Evolutionary conservation across 2,888 invertebrate genomes (phyloP).

Genomic region (Apoda limacodes): DNA sequence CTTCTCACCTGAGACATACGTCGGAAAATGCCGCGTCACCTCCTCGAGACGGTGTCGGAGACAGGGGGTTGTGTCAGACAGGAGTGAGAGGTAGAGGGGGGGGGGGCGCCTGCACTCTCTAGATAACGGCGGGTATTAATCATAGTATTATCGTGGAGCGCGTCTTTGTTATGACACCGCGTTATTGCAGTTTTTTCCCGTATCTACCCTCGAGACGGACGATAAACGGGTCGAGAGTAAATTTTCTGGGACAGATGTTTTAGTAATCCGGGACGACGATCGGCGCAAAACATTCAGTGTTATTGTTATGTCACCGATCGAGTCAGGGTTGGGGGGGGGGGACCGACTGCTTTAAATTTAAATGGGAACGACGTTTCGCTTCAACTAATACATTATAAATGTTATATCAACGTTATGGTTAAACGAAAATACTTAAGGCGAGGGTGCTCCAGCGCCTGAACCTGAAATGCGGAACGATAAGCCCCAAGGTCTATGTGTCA

Average conservation of each 20-base stretch:
- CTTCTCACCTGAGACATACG: conserved; percentile 14
- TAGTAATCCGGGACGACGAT: conserved; percentile 42
- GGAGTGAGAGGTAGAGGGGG: conserved; percentile 31
- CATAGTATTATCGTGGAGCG: conserved; percentile 66
- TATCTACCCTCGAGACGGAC: conserved; percentile 57
- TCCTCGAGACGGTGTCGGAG: too few species aligned
- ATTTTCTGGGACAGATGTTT: conserved; percentile 69
- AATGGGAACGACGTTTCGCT: conserved; percentile 9
- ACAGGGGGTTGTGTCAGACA: too few species aligned
- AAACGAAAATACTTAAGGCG: not conserved
- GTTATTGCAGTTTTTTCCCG: conserved; percentile 66
- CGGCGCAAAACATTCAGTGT: conserved; percentile 55
- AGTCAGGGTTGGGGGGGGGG: too few species aligned
- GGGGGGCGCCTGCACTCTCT: conserved; percentile 59
- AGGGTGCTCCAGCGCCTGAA: not conserved
- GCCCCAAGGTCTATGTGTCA: conserved; percentile 15
- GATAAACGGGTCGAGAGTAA: conserved; percentile 58
- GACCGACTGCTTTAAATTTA: not conserved
- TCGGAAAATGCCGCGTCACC: conserved; percentile 13
- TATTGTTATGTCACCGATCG: conserved; percentile 31
- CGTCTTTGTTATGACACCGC: conserved; percentile 68
- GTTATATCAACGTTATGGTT: not conserved
- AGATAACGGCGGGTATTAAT: conserved; percentile 68
- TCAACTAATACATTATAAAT: conserved; percentile 23
- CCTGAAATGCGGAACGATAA: conserved; percentile 7